phyloP scores from a whole-genome alignment of 2,797 vertebrate species.

The Miichthys miiuy region DNA sequence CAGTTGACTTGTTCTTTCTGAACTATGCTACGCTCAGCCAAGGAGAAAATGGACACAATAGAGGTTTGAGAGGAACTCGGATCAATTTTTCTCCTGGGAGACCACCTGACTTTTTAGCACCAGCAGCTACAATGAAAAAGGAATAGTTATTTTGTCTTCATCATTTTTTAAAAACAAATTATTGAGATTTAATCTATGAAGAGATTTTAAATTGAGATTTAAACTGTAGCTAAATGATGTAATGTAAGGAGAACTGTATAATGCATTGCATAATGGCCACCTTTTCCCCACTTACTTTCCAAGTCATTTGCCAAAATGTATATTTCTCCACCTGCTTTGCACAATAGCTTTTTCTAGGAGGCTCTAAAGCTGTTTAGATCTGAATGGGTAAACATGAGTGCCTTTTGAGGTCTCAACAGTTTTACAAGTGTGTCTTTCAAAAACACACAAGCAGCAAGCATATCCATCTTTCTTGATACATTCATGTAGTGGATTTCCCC shows the following conservation, averaged over 20 bases:
- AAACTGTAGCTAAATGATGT: too few relatives aligned
- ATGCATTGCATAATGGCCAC: neutral
- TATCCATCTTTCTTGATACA: neutral
- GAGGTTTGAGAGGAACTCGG: slow-evolving; percentile 75
- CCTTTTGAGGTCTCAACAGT: neutral
- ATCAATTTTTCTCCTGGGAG: slow-evolving; percentile 83
- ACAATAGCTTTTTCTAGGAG: neutral
- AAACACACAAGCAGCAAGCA: neutral
- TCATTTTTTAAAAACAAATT: neutral
- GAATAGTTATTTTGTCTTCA: neutral
- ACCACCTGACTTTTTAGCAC: slow-evolving; percentile 74
- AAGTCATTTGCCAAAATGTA: too few relatives aligned
- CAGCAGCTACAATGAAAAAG: slow-evolving; percentile 64
- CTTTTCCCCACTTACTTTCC: neutral
- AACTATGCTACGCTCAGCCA: slow-evolving; percentile 80
- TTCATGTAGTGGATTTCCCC: slow-evolving; percentile 33
- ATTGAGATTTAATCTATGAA: neutral
- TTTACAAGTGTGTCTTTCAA: neutral
- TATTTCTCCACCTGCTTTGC: neutral
- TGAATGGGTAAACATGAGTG: neutral
- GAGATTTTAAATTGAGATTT: too few relatives aligned
- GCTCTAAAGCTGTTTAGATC: too few relatives aligned
- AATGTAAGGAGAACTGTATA: neutral
- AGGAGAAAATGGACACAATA: slow-evolving; percentile 84
- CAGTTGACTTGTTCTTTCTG: slow-evolving; percentile 79